phyloP scores from a whole-genome alignment of 2,113 vertebrate genomes.

The Etia nguti region DNA sequence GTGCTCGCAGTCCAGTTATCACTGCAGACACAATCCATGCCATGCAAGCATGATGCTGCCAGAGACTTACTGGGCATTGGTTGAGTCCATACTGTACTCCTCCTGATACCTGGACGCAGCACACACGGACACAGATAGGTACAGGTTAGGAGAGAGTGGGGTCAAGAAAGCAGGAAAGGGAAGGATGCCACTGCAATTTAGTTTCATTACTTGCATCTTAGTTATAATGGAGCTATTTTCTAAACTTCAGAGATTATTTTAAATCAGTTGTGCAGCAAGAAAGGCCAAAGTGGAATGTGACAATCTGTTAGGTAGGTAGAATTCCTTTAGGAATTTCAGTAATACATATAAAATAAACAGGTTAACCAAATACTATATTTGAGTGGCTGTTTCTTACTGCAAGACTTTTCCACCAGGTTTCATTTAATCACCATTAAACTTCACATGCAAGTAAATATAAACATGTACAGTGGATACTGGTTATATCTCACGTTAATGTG shows the following conservation, averaged over 20 bases:
- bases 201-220: not conserved
- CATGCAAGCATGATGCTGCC: conserved; percentile 65
- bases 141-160: conserved; percentile 39
- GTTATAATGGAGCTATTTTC: not conserved
- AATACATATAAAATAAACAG: not conserved
- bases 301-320: not conserved
- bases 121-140: conserved; percentile 67
- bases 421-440: not conserved
- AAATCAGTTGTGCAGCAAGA: not conserved
- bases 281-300: not conserved
- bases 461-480: not conserved
- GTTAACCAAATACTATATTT: not conserved
- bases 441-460: not conserved
- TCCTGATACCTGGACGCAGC: conserved; percentile 76
- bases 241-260: not conserved
- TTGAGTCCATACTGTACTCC: conserved; percentile 92
- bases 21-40: conserved; percentile 46
- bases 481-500: not conserved
- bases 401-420: not conserved
- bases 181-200: not conserved
- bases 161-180: not conserved
- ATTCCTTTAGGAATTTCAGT: not conserved
- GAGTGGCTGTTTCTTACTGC: not conserved
- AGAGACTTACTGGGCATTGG: conserved; percentile 82
- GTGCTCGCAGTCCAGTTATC: not conserved